A percentile compares a stretch with the other conserved stretches of the same genome.
Conservation (phyloP, 2,797 vertebrate species). For the Austrolebias charrua region DNA sequence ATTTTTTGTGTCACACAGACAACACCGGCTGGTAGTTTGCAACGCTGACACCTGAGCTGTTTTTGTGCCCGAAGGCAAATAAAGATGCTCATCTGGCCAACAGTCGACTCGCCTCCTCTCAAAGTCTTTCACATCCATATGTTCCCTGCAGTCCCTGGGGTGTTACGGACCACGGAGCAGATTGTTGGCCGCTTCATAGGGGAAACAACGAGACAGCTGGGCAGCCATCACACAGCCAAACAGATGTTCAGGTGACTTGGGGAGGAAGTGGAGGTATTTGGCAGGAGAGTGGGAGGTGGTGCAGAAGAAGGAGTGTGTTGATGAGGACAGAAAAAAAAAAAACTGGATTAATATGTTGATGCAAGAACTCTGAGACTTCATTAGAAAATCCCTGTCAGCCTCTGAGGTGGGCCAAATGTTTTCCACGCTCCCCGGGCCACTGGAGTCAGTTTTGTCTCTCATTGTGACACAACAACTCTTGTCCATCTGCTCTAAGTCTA, state of each 20-base stretch:
- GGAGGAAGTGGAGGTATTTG: slow-evolving; percentile 46
- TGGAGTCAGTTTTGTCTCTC: slow-evolving; percentile 42
- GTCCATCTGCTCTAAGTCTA: slow-evolving; percentile 51
- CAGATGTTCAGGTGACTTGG: slow-evolving; percentile 75
- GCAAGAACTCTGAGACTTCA: slow-evolving; percentile 50
- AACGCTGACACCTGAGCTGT: slow-evolving; percentile 49
- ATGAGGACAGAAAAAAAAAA: slow-evolving; percentile 36
- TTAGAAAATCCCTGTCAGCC: slow-evolving; percentile 47
- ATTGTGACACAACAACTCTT: slow-evolving; percentile 39
- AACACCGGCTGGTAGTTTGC: slow-evolving; percentile 47
- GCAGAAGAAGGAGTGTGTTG: slow-evolving; percentile 21
- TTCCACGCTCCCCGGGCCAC: slow-evolving; percentile 36
- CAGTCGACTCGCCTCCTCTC: slow-evolving; percentile 34
- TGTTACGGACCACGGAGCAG: slow-evolving; percentile 67
- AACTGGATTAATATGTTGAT: slow-evolving; percentile 33
- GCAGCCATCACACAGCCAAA: slow-evolving; percentile 70
- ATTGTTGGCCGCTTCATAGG: slow-evolving; percentile 69
- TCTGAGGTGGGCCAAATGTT: slow-evolving; percentile 41
- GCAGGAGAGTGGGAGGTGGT: slow-evolving; percentile 24
- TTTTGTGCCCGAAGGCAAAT: slow-evolving; percentile 60
- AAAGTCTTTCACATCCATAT: slow-evolving; percentile 66
- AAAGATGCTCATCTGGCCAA: slow-evolving; percentile 56
- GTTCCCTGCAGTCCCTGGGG: slow-evolving; percentile 58
- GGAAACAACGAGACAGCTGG: slow-evolving; percentile 72
- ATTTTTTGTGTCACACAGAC: slow-evolving; percentile 29